Evolutionary conservation across 2,888 invertebrate species (phyloP), one percentile per base, ranked within the genome.

Genomic region (Apocheima hispidaria): DNA sequence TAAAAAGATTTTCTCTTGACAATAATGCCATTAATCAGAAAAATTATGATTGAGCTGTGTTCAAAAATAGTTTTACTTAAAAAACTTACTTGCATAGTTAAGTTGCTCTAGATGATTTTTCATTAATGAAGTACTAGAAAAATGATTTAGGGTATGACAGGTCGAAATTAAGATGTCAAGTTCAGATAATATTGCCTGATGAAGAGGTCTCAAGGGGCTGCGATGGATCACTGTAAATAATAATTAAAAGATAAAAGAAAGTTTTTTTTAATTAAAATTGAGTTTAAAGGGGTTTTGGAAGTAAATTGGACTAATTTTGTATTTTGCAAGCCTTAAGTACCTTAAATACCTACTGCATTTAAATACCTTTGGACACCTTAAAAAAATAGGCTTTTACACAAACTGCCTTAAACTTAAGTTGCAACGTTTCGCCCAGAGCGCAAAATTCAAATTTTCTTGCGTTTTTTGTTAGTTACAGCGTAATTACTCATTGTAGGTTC

Each of bases 91-190:
- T 46, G 12, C 21, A 0, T n/a, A 21, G 12, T 50, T 26, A 23
- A 35, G 21, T 50, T 26, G 14, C 20, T 38, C 28, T 41, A 26
- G n/a, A 18, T 28, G 18, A 51, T 40, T 16, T 36, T 41, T 51
- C 28, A 49, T 4, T 54, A 60, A 54, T 49, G 33, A 54, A 48
- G 41, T 41, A 20, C 9, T 12, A 48, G 48, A 41, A 23, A 48
- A 60, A 56, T 48, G 57, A 57, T 57, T 61, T 26, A 60, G 35
- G 49, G 12, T 26, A 48, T 53, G 62, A 53, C 57, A 62, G 53
- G 36, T 16, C 23, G n/a, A 53, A 62, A 57, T 57, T 62, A 57
- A 62, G 57, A 57, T 43, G 52, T 41, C 52, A 62, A 49, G 21
- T 23, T 36, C 62, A 62, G 60, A 44, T 60, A 53, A 50, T 60